Evolutionary conservation across 2,888 invertebrate species (phyloP).

Genomic region (Hecatera dysodea): DNA sequence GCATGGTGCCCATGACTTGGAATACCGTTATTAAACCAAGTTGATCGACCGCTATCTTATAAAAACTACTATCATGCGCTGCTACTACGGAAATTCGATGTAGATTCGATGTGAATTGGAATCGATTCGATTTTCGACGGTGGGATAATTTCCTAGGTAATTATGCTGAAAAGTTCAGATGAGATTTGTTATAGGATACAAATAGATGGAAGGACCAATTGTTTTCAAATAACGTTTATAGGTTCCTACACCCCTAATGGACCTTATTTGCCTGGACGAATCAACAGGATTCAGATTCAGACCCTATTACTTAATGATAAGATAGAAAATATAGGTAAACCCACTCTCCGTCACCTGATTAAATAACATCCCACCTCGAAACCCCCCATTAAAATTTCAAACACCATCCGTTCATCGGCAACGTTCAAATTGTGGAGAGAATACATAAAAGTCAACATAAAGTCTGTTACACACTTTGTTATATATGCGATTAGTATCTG

Average conservation of each 20-base stretch:
- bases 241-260: too few species aligned
- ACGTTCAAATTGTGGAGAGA: slow-evolving; percentile 49
- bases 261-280: too few species aligned
- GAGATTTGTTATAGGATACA: background rate
- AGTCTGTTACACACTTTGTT: slow-evolving; percentile 52
- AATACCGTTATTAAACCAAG: slow-evolving; percentile 85
- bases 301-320: background rate
- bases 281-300: too few species aligned
- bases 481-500: slow-evolving; percentile 57
- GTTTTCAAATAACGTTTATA: background rate
- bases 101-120: slow-evolving; percentile 18
- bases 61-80: slow-evolving; percentile 65
- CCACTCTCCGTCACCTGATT: slow-evolving; percentile 6
- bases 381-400: slow-evolving; percentile 41
- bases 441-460: slow-evolving; percentile 53
- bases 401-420: slow-evolving; percentile 25
- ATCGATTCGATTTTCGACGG: slow-evolving; percentile 18
- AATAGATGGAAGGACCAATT: background rate
- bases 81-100: slow-evolving; percentile 67
- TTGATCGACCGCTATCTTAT: slow-evolving; percentile 82
- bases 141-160: background rate
- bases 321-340: background rate
- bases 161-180: background rate
- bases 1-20: slow-evolving; percentile 70
- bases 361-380: slow-evolving; percentile 11